Base-by-base conservation (phyloP, 2,113 vertebrate genomes). In the Capreolus pygargus region DNA sequence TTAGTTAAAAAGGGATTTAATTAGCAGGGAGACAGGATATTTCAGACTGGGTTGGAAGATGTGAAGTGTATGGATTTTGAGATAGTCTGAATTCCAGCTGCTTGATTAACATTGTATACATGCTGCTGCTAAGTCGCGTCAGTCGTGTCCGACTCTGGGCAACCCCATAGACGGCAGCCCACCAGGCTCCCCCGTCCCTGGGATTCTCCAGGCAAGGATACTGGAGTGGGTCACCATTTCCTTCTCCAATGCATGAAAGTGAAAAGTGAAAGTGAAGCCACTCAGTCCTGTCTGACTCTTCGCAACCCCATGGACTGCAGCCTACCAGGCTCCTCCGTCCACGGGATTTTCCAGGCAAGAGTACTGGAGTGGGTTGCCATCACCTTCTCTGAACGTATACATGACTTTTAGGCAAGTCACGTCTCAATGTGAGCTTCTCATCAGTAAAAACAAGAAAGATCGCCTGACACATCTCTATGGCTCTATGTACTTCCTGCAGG, bases 111-210 rank as follows among this genome's bases (percentile, higher is more conserved):
- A 93, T 30, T 39, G 33, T 83, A 36, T 83, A 83, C 15, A 50
- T 47, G 11, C 47, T 17, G 33, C 33, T 67, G 61, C 61, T n/a
- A 15, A 15, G 33, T n/a, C 7, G 0, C 61, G 33, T 64, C 15
- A 64, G 61, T 67, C 3, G 7, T 64, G 61, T 17, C 2, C 0
- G 3, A 67, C 61, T n/a, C 33, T 67, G 3, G n/a, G 61, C 0
- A 2, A 67, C 61, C 61, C 33, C 33, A 67, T 2, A 17, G 61
- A 67, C 3, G 4, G 61, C 61, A 67, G 16, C 16, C 33, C 61
- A 67, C 33, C 33, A n/a, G 33, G 7, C 7, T n/a, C 33, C 61
- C 4, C 33, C 0, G 1, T n/a, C 33, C 61, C 61, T 67, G 61
- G 7, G 61, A 19, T 67, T 67, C 61, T n/a, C 61, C 30, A 64